phyloP scores from a whole-genome alignment of 2,113 vertebrate genomes.

The Speoplatyrhinus poulsoni region DNA sequence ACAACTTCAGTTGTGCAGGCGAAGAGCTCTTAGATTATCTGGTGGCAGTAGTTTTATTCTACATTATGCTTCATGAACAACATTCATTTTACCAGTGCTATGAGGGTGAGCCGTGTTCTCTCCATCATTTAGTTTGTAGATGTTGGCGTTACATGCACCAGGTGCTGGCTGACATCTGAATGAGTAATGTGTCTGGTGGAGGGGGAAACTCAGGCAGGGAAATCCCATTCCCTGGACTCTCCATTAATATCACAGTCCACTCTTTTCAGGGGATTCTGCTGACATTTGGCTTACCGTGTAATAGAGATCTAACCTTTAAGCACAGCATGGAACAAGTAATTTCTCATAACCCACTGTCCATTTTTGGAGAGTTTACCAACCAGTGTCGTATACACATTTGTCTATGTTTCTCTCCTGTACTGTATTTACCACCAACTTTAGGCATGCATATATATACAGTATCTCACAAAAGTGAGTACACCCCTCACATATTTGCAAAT shows the following conservation, averaged over 20 bases:
- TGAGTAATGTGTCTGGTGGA: slow-evolving; percentile 73
- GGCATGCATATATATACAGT: slow-evolving; percentile 1
- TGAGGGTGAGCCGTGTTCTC: slow-evolving; percentile 61
- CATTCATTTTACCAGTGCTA: slow-evolving; percentile 49
- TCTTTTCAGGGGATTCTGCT: slow-evolving; percentile 71
- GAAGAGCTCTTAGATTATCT: slow-evolving; percentile 47
- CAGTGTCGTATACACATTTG: slow-evolving; percentile 42
- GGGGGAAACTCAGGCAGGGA: slow-evolving; percentile 66
- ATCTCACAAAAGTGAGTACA: too few species aligned
- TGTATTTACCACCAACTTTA: neutral
- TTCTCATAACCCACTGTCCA: slow-evolving; percentile 84
- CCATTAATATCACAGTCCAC: slow-evolving; percentile 77
- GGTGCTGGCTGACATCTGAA: slow-evolving; percentile 70
- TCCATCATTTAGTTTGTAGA: slow-evolving; percentile 71
- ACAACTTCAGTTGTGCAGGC: slow-evolving; percentile 37
- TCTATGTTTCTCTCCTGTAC: slow-evolving; percentile 29
- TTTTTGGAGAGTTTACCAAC: slow-evolving; percentile 54
- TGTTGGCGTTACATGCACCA: slow-evolving; percentile 65
- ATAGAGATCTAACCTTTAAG: slow-evolving; percentile 92
- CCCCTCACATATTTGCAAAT: too few species aligned
- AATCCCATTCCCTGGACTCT: slow-evolving; percentile 70
- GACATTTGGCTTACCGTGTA: slow-evolving; percentile 80
- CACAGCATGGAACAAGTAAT: slow-evolving; percentile 80
- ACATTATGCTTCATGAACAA: slow-evolving; percentile 45
- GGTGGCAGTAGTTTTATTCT: slow-evolving; percentile 38